A percentile compares a stretch with the other conserved stretches of the same genome.
phyloP scores from a whole-genome alignment of 2,113 vertebrate genomes.

The Hippocampus zosterae region DNA sequence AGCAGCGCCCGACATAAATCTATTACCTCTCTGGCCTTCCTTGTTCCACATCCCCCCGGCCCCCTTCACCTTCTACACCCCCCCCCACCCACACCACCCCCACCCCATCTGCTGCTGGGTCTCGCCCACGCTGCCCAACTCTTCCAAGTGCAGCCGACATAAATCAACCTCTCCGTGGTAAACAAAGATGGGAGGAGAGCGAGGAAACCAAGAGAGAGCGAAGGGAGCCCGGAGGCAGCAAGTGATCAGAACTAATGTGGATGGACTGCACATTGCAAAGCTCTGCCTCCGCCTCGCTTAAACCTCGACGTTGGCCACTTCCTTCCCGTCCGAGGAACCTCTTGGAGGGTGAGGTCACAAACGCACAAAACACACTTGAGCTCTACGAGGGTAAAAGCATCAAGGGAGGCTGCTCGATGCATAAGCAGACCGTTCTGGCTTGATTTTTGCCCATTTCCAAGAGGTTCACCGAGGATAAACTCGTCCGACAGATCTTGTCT shows the following conservation, averaged over 20 bases:
- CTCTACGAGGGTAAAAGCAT: background rate
- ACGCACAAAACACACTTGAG: background rate
- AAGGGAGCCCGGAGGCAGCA: slow-evolving; percentile 52
- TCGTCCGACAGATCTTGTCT: too few species aligned
- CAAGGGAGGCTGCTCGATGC: background rate
- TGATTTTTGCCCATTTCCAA: background rate
- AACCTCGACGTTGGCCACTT: background rate
- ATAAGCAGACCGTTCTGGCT: background rate
- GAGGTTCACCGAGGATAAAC: too few species aligned
- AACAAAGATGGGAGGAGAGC: slow-evolving; percentile 55
- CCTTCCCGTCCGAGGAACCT: background rate
- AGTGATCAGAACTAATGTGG: slow-evolving; percentile 68
- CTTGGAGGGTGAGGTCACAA: slow-evolving; percentile 1
- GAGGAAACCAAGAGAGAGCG: slow-evolving; percentile 19
- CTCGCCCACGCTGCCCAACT: slow-evolving; percentile 65
- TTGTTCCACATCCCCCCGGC: slow-evolving; percentile 24
- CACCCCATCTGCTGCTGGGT: slow-evolving; percentile 49
- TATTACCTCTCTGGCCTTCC: slow-evolving; percentile 34
- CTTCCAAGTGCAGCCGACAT: slow-evolving; percentile 65
- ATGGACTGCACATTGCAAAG: slow-evolving; percentile 59
- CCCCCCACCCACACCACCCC: slow-evolving; percentile 19
- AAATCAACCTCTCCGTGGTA: slow-evolving; percentile 67
- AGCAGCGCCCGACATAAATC: background rate
- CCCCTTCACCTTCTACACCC: slow-evolving; percentile 13
- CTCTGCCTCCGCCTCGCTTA: slow-evolving; percentile 11